These are phyloP conservation scores for Notodonta dromedarius DNA, from an alignment of 2,888 invertebrate species.

Conservation along the genomic window DNA sequence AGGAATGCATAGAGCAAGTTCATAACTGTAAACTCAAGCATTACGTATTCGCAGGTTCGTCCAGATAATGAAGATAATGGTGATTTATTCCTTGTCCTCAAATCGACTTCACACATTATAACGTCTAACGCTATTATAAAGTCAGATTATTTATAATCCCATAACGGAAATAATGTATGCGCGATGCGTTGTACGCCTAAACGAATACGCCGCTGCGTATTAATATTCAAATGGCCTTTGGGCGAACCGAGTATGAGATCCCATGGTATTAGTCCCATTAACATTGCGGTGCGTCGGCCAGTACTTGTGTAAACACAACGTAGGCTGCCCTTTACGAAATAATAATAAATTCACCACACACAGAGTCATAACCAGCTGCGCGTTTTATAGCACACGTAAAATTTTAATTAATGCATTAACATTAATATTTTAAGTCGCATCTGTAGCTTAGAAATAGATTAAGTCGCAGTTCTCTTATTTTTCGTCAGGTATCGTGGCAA, in stretches of 20 bases:
- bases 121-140: conserved; percentile 41
- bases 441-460: conserved; percentile 69
- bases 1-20: conserved; percentile 32
- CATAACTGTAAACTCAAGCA: conserved; percentile 32
- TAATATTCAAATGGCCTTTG: conserved; percentile 77
- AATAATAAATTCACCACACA: conserved; percentile 51
- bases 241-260: conserved; percentile 62
- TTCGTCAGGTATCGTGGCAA: conserved; percentile 54
- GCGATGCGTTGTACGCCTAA: conserved; percentile 58
- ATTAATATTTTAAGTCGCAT: conserved; percentile 40
- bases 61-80: conserved; percentile 41
- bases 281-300: conserved; percentile 57
- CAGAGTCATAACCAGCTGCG: conserved; percentile 53
- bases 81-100: conserved; percentile 40
- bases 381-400: conserved; percentile 42
- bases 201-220: conserved; percentile 62
- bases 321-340: conserved; percentile 50
- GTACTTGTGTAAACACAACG: conserved; percentile 51
- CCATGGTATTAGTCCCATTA: conserved; percentile 68
- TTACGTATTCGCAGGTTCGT: conserved; percentile 35
- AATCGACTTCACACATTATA: conserved; percentile 46
- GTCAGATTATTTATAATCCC: conserved; percentile 60
- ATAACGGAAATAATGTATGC: conserved; percentile 64
- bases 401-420: conserved; percentile 30
- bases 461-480: conserved; percentile 55